Percentiles rank a stretch among this genome's conserved stretches.
Evolutionary conservation across 2,888 invertebrate species (phyloP).

Genomic region (Sphaerophoria taeniata): DNA sequence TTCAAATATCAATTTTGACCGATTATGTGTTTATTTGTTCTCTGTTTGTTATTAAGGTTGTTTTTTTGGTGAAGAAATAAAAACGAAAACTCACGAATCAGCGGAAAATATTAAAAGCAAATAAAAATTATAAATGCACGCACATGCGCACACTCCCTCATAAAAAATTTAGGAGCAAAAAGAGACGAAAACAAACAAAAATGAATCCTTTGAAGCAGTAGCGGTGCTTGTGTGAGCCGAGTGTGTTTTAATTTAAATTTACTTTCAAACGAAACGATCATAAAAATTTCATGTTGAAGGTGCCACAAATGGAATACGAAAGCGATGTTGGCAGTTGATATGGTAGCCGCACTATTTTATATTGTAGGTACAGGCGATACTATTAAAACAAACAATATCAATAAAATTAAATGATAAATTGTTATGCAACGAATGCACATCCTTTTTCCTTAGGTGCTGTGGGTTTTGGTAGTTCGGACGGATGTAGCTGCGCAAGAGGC

Average conservation of each 20-base stretch:
- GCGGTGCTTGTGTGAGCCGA: slow-evolving; percentile 38
- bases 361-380: background rate
- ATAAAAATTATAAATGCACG: slow-evolving; percentile 68
- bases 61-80: background rate
- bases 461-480: background rate
- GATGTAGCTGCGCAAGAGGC: background rate
- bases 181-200: background rate
- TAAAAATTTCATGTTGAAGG: slow-evolving; percentile 55
- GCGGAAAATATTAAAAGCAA: slow-evolving; percentile 73
- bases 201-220: slow-evolving; percentile 60
- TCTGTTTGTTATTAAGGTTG: background rate
- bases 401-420: slow-evolving; percentile 68
- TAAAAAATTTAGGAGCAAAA: slow-evolving; percentile 8
- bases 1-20: background rate
- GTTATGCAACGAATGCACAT: slow-evolving; percentile 67
- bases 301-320: slow-evolving; percentile 72
- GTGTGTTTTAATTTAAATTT: slow-evolving; percentile 43
- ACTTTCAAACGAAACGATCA: slow-evolving; percentile 46
- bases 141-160: slow-evolving; percentile 55
- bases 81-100: slow-evolving; percentile 48
- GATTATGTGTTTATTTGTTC: background rate
- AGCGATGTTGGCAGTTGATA: background rate
- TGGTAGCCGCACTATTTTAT: slow-evolving; percentile 3
- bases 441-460: slow-evolving; percentile 36
- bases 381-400: slow-evolving; percentile 34